phyloP scores from a whole-genome alignment of 1,140 invertebrate genomes.

The Eriocheir sinensis region DNA sequence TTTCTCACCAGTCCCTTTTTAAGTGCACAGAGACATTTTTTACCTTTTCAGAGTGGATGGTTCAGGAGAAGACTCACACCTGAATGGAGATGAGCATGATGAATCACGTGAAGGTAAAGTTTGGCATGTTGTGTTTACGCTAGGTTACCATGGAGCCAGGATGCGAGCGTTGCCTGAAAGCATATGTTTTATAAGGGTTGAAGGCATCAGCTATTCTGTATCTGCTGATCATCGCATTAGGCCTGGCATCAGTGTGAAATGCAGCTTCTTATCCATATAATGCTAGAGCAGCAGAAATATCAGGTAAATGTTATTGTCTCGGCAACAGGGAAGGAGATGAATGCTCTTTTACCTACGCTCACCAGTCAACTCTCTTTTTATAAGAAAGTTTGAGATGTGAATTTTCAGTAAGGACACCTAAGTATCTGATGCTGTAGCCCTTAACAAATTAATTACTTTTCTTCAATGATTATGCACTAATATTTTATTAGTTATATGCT shows the following conservation, averaged over 20 bases:
- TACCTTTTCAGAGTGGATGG: slow-evolving; percentile 70
- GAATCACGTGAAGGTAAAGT: slow-evolving; percentile 78
- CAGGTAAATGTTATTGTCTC: neutral
- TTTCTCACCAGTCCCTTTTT: too few species aligned
- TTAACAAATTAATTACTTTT: neutral
- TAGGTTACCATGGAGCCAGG: neutral
- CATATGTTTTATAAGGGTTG: slow-evolving; percentile 33
- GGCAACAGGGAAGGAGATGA: neutral
- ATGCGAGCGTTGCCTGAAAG: slow-evolving; percentile 45
- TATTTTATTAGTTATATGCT: neutral
- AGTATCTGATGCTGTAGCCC: slow-evolving; percentile 31
- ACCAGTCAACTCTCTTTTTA: neutral
- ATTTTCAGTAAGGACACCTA: neutral
- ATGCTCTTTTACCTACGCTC: neutral
- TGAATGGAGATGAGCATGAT: slow-evolving; percentile 75
- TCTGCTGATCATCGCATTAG: slow-evolving; percentile 34
- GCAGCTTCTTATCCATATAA: neutral
- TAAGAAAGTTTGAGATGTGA: neutral
- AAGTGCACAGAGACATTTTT: neutral
- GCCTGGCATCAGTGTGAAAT: neutral
- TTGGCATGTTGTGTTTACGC: neutral
- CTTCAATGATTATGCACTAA: slow-evolving; percentile 34
- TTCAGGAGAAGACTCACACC: slow-evolving; percentile 71
- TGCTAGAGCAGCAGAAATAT: neutral
- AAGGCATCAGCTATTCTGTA: slow-evolving; percentile 50